Evolutionary conservation across 2,797 vertebrate genomes (phyloP), one percentile per base, ranked within the genome.

Genomic region (Notolabrus celidotus): DNA sequence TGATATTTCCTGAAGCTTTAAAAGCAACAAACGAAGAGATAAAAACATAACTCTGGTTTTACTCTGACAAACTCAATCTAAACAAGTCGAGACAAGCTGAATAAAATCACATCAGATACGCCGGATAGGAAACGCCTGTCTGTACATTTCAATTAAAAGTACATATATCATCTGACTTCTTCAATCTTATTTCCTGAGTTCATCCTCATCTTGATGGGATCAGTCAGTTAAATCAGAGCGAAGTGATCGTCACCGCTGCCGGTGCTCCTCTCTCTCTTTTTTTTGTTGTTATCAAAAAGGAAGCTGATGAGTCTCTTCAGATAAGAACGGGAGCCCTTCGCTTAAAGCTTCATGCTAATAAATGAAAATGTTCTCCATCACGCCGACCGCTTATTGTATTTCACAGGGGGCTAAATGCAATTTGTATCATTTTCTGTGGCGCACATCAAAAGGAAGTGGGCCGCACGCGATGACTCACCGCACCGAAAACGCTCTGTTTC

Each of bases 361-460:
- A 92, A 93, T 90, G 87, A 93, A 92, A 77, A 93, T 84, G 89
- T 92, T 91, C 89, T 93, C 93, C 93, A 90, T 93, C 92, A 92
- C 86, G 76, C 85, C 89, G 16, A 66, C 62, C 67, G 45, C 88
- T 94, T 93, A 94, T 94, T 93, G 82, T 86, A 83, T 93, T 93
- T 93, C 87, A 86, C 75, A 71, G 65, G 75, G 85, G 59, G 7
- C 78, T 17, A 90, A 93, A 93, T 93, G 89, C 69, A 88, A 93
- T 93, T 93, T 93, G 91, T 91, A 89, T 88, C 87, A 86, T 90
- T 87, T 46, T 92, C 82, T 89, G 86, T 22, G 71, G 67, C 36
- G 39, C 75, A 64, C 82, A 91, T 91, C 82, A 86, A 82, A 92
- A 86, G 90, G 86, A 90, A 94, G 89, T 86, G 86, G 90, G 79